These are phyloP conservation scores for Periophthalmus modestus DNA, from an alignment of 2,113 vertebrate genomes.

Conservation along the genomic window DNA sequence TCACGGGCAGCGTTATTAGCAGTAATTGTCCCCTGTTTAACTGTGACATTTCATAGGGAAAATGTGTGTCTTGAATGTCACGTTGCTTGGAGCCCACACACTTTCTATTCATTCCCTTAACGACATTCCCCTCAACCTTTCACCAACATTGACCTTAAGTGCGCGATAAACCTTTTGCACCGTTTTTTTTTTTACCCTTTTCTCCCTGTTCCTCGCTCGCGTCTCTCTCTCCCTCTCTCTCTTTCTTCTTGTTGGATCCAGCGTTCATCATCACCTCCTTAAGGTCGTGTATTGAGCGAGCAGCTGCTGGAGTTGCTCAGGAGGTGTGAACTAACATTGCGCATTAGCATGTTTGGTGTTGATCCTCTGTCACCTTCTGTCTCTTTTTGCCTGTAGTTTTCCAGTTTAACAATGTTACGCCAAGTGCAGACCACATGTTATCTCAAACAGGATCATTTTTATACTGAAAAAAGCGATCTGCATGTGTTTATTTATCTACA, in stretches of 20 bases:
- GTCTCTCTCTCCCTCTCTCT: not conserved
- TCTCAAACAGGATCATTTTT: too few species aligned
- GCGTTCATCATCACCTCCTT: slow-evolving; percentile 37
- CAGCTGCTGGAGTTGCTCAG: slow-evolving; percentile 42
- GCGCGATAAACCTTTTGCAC: slow-evolving; percentile 11
- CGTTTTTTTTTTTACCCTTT: not conserved
- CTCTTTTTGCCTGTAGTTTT: not conserved
- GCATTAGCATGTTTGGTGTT: slow-evolving; percentile 20
- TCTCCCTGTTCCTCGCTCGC: not conserved
- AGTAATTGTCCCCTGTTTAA: slow-evolving; percentile 32
- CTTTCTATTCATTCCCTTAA: not conserved
- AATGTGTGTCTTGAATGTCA: slow-evolving; percentile 31
- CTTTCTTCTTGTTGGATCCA: slow-evolving; percentile 9
- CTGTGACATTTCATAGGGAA: slow-evolving; percentile 30
- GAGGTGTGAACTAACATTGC: slow-evolving; percentile 53
- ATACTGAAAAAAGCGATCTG: too few species aligned
- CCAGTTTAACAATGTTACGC: too few species aligned
- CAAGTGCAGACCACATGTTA: not conserved
- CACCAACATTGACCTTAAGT: slow-evolving; percentile 12
- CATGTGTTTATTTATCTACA: too few species aligned
- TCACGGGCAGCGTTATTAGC: slow-evolving; percentile 12
- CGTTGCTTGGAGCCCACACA: slow-evolving; percentile 19
- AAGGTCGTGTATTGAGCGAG: slow-evolving; percentile 39
- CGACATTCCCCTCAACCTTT: slow-evolving; percentile 7
- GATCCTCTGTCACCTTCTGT: slow-evolving; percentile 9